These are phyloP conservation scores for Drosophila prosaltans DNA, from an alignment of 1,140 invertebrate species.

Conservation along the genomic window DNA sequence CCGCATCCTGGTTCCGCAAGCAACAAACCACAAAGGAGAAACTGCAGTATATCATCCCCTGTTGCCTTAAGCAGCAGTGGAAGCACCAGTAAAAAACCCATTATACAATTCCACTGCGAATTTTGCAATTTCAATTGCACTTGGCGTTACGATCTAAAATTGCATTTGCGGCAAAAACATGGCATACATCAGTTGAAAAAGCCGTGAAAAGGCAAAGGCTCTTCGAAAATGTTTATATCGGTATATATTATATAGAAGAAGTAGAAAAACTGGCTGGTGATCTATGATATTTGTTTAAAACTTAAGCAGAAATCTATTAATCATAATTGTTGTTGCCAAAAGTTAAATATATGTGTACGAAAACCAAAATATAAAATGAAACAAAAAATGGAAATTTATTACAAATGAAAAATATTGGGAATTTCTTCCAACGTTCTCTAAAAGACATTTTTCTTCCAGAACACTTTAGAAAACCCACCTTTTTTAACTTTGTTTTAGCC, in stretches of 20 bases:
- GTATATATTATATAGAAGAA: conserved; percentile 4
- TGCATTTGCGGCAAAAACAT: conserved; percentile 80
- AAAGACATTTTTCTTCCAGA: neutral
- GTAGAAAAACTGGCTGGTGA: conserved; percentile 51
- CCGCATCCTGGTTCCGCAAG: neutral
- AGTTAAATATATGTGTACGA: conserved; percentile 81
- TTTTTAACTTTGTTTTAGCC: neutral
- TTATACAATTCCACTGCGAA: conserved; percentile 75
- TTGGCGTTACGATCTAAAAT: conserved; percentile 81
- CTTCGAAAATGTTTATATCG: too few relatives aligned
- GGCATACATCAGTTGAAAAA: conserved; percentile 82
- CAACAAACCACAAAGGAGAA: conserved; percentile 17
- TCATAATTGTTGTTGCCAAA: conserved; percentile 46
- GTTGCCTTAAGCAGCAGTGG: conserved; percentile 15
- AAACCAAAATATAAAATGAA: neutral
- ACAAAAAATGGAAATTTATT: conserved; percentile 56
- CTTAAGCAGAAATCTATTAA: conserved; percentile 20
- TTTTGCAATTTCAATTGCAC: conserved; percentile 79
- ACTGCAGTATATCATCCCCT: conserved; percentile 31
- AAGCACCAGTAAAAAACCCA: conserved; percentile 55
- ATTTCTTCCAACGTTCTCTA: neutral
- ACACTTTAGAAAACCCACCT: neutral
- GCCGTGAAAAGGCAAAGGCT: conserved; percentile 40
- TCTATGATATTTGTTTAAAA: conserved; percentile 14
- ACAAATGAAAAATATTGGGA: conserved; percentile 53